phyloP scores from a whole-genome alignment of 2,888 invertebrate genomes.

The Platynereis dumerilii region DNA sequence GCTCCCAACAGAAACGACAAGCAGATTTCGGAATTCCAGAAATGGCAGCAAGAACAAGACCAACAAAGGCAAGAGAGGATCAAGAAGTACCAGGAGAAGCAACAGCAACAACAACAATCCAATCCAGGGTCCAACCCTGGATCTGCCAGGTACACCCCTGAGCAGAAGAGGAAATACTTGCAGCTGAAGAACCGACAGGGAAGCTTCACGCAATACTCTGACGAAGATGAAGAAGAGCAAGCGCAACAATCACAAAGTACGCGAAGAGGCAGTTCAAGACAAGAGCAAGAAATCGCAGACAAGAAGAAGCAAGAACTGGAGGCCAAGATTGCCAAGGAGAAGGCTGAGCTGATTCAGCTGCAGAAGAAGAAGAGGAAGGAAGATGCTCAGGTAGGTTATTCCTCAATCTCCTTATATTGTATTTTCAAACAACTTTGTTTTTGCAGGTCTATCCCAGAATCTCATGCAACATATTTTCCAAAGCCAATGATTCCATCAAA shows the following conservation, averaged over 20 bases:
- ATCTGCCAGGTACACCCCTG: not conserved
- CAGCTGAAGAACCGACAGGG: constrained; percentile 3
- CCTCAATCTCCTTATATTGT: too few species aligned
- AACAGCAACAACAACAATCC: not conserved
- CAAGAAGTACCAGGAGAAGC: constrained; percentile 9
- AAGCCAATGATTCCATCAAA: too few species aligned
- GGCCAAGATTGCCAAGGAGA: constrained; percentile 3
- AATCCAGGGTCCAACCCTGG: not conserved
- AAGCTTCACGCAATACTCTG: not conserved
- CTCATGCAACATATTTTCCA: too few species aligned
- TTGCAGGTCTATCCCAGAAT: too few species aligned
- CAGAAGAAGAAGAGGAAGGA: too few species aligned
- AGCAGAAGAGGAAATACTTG: constrained; percentile 1
- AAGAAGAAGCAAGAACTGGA: constrained; percentile 1
- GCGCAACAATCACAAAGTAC: not conserved
- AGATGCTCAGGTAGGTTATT: too few species aligned
- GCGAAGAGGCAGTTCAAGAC: not conserved
- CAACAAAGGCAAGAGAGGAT: constrained; percentile 42
- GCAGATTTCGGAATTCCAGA: constrained; percentile 46
- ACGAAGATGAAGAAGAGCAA: not conserved
- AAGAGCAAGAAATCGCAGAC: not conserved
- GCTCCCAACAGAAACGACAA: not conserved
- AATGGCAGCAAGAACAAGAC: constrained; percentile 52
- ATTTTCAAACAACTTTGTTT: too few species aligned
- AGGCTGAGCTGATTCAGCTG: not conserved